These are phyloP conservation scores for Metacarcinus magister DNA, from an alignment of 2,888 invertebrate genomes.

Conservation along the genomic window DNA sequence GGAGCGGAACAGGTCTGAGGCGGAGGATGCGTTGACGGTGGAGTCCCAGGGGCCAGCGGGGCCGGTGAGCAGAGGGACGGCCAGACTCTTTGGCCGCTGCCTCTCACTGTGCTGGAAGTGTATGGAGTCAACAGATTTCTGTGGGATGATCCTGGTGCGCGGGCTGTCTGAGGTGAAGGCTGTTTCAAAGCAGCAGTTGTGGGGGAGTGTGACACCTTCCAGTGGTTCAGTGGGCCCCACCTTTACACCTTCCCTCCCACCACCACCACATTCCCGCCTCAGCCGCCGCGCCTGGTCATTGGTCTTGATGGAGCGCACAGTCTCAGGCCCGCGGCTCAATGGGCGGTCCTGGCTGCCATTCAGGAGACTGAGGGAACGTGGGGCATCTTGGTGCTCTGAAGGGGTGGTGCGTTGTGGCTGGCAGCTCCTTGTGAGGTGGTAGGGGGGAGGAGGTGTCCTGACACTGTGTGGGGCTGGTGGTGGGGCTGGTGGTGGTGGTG, in stretches of 20 bases:
- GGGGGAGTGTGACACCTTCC: conserved; percentile 76
- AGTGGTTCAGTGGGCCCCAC: conserved; percentile 54
- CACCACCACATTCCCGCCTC: conserved; percentile 53
- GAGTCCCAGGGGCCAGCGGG: background rate
- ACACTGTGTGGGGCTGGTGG: background rate
- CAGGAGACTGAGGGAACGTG: conserved; percentile 16
- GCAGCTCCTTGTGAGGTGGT: background rate
- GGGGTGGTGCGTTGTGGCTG: background rate
- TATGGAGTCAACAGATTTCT: conserved; percentile 83
- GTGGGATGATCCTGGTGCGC: conserved; percentile 84
- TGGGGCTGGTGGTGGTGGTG: background rate
- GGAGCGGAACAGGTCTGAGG: conserved; percentile 73
- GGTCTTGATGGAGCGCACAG: conserved; percentile 73
- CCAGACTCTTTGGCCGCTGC: conserved; percentile 81
- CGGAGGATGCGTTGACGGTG: conserved; percentile 54
- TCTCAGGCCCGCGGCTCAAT: conserved; percentile 57
- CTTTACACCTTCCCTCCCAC: background rate
- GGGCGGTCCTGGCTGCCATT: background rate
- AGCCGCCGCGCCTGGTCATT: conserved; percentile 74
- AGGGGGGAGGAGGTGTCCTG: background rate
- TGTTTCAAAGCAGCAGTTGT: conserved; percentile 84
- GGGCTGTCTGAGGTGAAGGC: conserved; percentile 85
- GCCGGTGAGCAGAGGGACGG: conserved; percentile 60
- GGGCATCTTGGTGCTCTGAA: conserved; percentile 52
- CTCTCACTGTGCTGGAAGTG: conserved; percentile 72